Conservation (phyloP, 1,140 invertebrate genomes). For the Achroia grisella region DNA sequence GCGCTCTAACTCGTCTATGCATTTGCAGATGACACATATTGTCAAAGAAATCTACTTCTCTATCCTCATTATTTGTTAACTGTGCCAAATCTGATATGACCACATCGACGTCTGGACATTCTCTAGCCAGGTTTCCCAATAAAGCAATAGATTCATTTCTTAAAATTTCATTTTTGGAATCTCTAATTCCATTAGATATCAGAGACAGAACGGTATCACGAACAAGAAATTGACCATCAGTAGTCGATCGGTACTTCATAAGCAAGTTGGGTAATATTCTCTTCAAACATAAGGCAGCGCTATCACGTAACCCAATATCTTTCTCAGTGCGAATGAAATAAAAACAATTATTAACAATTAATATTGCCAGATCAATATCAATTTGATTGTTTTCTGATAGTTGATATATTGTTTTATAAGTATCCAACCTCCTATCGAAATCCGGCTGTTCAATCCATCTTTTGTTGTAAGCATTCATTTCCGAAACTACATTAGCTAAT, state of each 20-base stretch:
- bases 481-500: slow-evolving; percentile 73
- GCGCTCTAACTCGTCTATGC: slow-evolving; percentile 86
- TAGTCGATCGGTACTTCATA: slow-evolving; percentile 61
- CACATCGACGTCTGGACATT: slow-evolving; percentile 81
- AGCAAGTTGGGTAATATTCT: slow-evolving; percentile 76
- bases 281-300: slow-evolving; percentile 83
- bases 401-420: slow-evolving; percentile 79
- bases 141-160: slow-evolving; percentile 85
- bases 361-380: slow-evolving; percentile 79
- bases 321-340: slow-evolving; percentile 84
- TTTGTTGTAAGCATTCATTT: slow-evolving; percentile 90
- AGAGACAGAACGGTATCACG: slow-evolving; percentile 82
- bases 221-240: slow-evolving; percentile 79
- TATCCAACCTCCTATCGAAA: slow-evolving; percentile 84
- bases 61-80: slow-evolving; percentile 82
- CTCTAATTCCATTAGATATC: slow-evolving; percentile 80
- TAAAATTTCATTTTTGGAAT: slow-evolving; percentile 78
- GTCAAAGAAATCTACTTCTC: slow-evolving; percentile 95
- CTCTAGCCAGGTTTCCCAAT: slow-evolving; percentile 82
- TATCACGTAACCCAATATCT: slow-evolving; percentile 88
- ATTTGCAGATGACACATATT: slow-evolving; percentile 92
- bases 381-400: slow-evolving; percentile 74
- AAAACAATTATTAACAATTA: slow-evolving; percentile 88
- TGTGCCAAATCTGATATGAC: slow-evolving; percentile 83
- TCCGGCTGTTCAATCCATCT: slow-evolving; percentile 94